Percentiles rank a stretch among this genome's conserved stretches.
These are phyloP conservation scores for Cremastinae sp. DNA, from an alignment of 2,888 invertebrate species.

Conservation along the genomic window DNA sequence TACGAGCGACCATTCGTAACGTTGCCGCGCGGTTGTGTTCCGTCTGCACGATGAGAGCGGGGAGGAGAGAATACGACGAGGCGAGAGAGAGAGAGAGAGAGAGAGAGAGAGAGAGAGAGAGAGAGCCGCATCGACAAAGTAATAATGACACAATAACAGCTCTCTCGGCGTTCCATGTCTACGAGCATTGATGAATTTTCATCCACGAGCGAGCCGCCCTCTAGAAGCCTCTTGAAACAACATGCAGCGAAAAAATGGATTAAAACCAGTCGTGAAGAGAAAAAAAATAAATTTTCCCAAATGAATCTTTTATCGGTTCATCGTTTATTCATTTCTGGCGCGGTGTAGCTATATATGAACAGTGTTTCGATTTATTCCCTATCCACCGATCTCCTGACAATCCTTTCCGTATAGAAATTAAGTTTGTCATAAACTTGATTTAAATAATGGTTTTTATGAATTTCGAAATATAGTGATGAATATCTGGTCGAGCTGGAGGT, in stretches of 20 bases:
- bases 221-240: constrained; percentile 2
- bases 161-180: constrained; percentile 36
- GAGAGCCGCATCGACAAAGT: constrained; percentile 49
- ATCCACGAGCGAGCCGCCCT: constrained; percentile 12
- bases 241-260: constrained; percentile 11
- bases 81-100: constrained; percentile 2
- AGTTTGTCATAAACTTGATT: too few relatives aligned
- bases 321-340: not conserved
- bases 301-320: constrained; percentile 13
- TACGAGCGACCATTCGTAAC: constrained; percentile 64
- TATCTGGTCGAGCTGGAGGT: too few relatives aligned
- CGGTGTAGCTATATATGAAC: too few relatives aligned
- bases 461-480: too few relatives aligned
- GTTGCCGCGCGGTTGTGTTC: constrained; percentile 37
- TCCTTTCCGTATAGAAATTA: too few relatives aligned
- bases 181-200: constrained; percentile 46
- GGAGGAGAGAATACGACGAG: constrained; percentile 16
- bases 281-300: constrained; percentile 4
- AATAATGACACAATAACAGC: constrained; percentile 59
- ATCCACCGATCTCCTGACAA: not conserved
- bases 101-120: constrained; percentile 19
- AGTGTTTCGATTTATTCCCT: not conserved
- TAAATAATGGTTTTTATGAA: too few relatives aligned
- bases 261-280: not conserved
- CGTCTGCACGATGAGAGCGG: constrained; percentile 24